Evolutionary conservation across 2,113 vertebrate genomes (phyloP).

Genomic region (Philantomba maxwellii): DNA sequence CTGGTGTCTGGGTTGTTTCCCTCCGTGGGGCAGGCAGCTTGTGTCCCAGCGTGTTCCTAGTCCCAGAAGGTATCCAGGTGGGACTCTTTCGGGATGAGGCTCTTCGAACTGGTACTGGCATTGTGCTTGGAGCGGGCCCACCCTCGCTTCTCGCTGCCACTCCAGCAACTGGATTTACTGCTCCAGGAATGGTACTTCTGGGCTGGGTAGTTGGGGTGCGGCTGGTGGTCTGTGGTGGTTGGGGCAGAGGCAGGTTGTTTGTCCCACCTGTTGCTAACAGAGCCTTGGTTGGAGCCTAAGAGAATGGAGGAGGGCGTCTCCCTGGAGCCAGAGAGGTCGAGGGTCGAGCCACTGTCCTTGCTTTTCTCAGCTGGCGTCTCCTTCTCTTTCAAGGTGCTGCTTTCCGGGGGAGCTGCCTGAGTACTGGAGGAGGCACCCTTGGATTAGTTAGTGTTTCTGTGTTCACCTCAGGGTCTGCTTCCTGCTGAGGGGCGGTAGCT

Average conservation of each 20-base stretch:
- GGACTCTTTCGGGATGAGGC: constrained; percentile 76
- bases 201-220: constrained; percentile 77
- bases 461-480: constrained; percentile 87
- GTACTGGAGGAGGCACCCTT: constrained; percentile 80
- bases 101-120: constrained; percentile 78
- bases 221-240: constrained; percentile 76
- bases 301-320: constrained; percentile 67
- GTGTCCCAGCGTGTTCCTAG: constrained; percentile 48
- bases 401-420: constrained; percentile 81
- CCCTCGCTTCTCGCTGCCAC: constrained; percentile 75
- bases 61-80: constrained; percentile 76
- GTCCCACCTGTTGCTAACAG: constrained; percentile 80
- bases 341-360: constrained; percentile 85
- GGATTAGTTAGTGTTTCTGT: constrained; percentile 83
- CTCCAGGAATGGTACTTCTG: constrained; percentile 81
- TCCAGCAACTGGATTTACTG: constrained; percentile 79
- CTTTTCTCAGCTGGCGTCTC: constrained; percentile 86
- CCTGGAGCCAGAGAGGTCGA: constrained; percentile 68
- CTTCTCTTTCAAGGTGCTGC: constrained; percentile 86
- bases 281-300: constrained; percentile 68
- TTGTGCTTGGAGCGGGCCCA: constrained; percentile 75
- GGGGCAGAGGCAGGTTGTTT: constrained; percentile 78
- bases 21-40: neutral
- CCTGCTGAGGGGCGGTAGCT: constrained; percentile 95
- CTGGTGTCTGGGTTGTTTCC: neutral